Conservation (phyloP, 2,888 invertebrate species). For the Rhagophthalmus giganteus region DNA sequence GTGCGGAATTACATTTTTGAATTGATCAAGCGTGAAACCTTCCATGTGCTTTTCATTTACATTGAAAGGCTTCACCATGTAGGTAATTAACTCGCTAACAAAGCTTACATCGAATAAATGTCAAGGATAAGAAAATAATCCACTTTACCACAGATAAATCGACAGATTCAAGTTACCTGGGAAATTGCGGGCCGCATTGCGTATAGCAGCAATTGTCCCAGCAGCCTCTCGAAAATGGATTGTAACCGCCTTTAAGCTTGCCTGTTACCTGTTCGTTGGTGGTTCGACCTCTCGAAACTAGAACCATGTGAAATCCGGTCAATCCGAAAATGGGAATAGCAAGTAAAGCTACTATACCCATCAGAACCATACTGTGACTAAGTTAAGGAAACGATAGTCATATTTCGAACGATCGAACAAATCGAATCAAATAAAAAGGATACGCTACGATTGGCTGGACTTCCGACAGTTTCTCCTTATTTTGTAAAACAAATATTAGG, state of each 20-base stretch:
- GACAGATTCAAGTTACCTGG: too few species aligned
- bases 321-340: slow-evolving; percentile 97
- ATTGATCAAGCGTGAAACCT: too few species aligned
- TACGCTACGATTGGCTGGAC: slow-evolving; percentile 84
- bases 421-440: too few species aligned
- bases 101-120: too few species aligned
- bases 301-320: slow-evolving; percentile 96
- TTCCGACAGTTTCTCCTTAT: slow-evolving; percentile 78
- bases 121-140: too few species aligned
- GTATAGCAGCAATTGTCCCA: slow-evolving; percentile 94
- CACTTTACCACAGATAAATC: too few species aligned
- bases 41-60: too few species aligned
- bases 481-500: slow-evolving; percentile 86
- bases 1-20: too few species aligned
- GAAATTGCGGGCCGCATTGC: slow-evolving; percentile 96
- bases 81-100: too few species aligned
- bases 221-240: slow-evolving; percentile 96
- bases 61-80: too few species aligned
- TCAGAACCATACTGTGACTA: slow-evolving; percentile 77
- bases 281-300: slow-evolving; percentile 94
- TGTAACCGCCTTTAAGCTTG: slow-evolving; percentile 97
- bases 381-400: slow-evolving; percentile 1
- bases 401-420: too few species aligned
- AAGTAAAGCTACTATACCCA: slow-evolving; percentile 88
- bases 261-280: slow-evolving; percentile 99